phyloP scores from a whole-genome alignment of 2,113 vertebrate genomes.

The Nibea coibor region DNA sequence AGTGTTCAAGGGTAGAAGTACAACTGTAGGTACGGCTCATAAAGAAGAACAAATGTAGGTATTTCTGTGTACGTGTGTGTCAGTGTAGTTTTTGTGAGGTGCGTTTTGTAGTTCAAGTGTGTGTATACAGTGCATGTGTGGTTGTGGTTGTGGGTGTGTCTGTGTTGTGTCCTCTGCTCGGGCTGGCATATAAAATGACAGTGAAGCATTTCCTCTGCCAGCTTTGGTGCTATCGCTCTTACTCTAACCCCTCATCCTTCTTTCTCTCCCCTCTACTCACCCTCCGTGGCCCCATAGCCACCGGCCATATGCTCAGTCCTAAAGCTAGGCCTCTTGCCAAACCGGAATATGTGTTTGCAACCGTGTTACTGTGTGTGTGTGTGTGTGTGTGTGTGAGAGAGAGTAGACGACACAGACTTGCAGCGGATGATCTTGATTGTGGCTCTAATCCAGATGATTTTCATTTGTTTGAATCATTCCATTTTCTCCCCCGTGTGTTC shows the following conservation, averaged over 20 bases:
- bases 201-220: conserved; percentile 71
- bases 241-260: conserved; percentile 52
- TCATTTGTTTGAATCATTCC: conserved; percentile 29
- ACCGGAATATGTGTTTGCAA: conserved; percentile 36
- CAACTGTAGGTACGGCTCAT: conserved; percentile 40
- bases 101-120: background rate
- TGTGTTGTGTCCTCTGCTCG: conserved; percentile 16
- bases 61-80: background rate
- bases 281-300: conserved; percentile 53
- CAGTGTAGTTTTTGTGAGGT: background rate
- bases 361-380: conserved; percentile 3
- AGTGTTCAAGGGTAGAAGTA: conserved; percentile 63
- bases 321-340: conserved; percentile 64
- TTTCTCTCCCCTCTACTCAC: conserved; percentile 23
- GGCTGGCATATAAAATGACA: conserved; percentile 66
- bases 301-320: conserved; percentile 71
- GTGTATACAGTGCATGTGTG: background rate
- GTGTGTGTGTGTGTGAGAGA: conserved; percentile 1
- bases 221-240: conserved; percentile 59
- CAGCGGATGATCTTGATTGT: background rate
- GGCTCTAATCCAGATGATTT: conserved; percentile 44
- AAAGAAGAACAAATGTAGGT: conserved; percentile 1
- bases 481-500: conserved; percentile 16
- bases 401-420: background rate
- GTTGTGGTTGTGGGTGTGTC: conserved; percentile 10